A percentile compares a stretch with the other conserved stretches of the same genome.
Conservation (phyloP, 2,888 invertebrate genomes). For the Scrobipalpa atriplicella region DNA sequence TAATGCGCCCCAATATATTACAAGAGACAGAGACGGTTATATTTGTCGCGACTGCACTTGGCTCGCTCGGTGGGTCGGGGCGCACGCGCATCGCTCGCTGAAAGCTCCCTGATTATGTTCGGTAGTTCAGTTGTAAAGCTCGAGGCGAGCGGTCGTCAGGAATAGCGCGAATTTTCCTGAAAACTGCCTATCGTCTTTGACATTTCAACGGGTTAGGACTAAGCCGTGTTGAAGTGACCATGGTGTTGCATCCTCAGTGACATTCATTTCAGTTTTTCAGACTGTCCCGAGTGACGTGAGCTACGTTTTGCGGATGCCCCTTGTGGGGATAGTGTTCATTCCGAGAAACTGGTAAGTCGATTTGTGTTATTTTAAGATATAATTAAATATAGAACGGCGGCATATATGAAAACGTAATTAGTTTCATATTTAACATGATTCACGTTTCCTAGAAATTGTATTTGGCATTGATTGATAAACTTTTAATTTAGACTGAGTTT, state of each 20-base stretch:
- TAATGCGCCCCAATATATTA: conserved; percentile 19
- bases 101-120: conserved; percentile 68
- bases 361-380: conserved; percentile 77
- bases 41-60: conserved; percentile 37
- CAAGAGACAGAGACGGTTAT: conserved; percentile 52
- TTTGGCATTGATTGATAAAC: conserved; percentile 35
- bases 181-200: conserved; percentile 49
- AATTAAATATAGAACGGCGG: conserved; percentile 78
- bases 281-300: conserved; percentile 41
- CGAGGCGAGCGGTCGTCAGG: conserved; percentile 51
- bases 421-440: conserved; percentile 66
- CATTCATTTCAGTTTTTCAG: conserved; percentile 46
- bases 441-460: conserved; percentile 61
- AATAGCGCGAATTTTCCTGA: conserved; percentile 39
- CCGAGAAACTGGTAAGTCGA: conserved; percentile 70
- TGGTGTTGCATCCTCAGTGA: conserved; percentile 47
- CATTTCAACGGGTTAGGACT: conserved; percentile 49
- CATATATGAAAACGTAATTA: conserved; percentile 76
- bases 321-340: conserved; percentile 57
- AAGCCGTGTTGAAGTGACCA: conserved; percentile 57
- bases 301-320: conserved; percentile 50
- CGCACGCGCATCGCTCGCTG: conserved; percentile 70
- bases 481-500: no score
- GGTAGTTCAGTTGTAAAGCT: conserved; percentile 67
- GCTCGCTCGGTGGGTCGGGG: conserved; percentile 35